Percentiles rank a stretch among this genome's conserved stretches.
Evolutionary conservation across 2,113 vertebrate genomes (phyloP).

Genomic region (Illadopsis cleaveri): DNA sequence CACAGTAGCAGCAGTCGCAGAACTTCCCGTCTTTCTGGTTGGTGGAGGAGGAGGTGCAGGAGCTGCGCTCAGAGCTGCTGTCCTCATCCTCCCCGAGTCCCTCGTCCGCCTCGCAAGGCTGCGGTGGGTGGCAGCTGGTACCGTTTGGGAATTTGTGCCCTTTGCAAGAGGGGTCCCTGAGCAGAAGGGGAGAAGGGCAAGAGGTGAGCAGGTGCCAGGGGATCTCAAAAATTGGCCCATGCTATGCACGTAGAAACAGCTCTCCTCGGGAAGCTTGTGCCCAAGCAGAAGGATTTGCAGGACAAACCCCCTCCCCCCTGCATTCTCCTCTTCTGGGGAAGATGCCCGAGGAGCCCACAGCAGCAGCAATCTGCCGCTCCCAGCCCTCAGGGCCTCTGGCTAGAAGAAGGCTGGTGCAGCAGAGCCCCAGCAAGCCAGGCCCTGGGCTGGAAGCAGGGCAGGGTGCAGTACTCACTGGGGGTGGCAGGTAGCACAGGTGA

Average conservation of each 20-base stretch:
- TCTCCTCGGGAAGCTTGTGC: not conserved
- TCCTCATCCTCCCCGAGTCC: slow-evolving; percentile 93
- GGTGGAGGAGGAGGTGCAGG: slow-evolving; percentile 95
- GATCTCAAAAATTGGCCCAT: not conserved
- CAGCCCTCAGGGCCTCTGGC: not conserved
- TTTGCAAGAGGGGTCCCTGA: slow-evolving; percentile 93
- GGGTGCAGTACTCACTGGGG: slow-evolving; percentile 28
- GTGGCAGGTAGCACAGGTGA: not conserved
- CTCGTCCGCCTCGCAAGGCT: slow-evolving; percentile 89
- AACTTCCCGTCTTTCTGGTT: slow-evolving; percentile 98
- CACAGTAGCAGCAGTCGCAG: slow-evolving; percentile 99
- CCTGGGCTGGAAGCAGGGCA: slow-evolving; percentile 2
- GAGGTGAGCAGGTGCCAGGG: not conserved
- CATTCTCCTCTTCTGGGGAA: not conserved
- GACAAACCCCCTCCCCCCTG: not conserved
- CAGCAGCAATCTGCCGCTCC: not conserved
- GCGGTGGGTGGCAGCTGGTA: slow-evolving; percentile 84
- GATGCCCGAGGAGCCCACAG: not conserved
- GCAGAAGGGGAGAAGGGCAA: not conserved
- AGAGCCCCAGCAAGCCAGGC: not conserved
- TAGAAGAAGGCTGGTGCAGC: not conserved
- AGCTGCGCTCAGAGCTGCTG: slow-evolving; percentile 97
- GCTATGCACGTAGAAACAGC: not conserved
- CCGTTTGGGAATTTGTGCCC: slow-evolving; percentile 94
- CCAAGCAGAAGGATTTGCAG: not conserved